Percentiles rank a stretch among this genome's conserved stretches.
Conservation (phyloP, 1,140 invertebrate species). For the Caenorhabditis remanei region DNA sequence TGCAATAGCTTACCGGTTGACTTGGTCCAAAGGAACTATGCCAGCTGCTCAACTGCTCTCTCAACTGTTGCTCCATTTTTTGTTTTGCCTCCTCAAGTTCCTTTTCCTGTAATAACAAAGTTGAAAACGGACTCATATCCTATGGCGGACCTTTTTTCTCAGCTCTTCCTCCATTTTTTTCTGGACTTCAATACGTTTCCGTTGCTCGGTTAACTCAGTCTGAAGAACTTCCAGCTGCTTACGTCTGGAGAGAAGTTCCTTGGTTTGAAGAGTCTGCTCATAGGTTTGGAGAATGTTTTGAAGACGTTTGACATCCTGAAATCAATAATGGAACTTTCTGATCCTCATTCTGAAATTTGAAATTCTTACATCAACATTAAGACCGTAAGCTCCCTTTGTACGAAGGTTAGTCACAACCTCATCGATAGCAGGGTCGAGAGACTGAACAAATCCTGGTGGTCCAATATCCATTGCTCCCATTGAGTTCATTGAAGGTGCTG, state of each 20-base stretch:
- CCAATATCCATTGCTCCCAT: constrained; percentile 4
- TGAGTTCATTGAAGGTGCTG: not conserved
- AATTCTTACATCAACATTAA: constrained; percentile 26
- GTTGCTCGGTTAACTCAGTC: constrained; percentile 58
- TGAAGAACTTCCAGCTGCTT: constrained; percentile 58
- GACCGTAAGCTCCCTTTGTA: constrained; percentile 44
- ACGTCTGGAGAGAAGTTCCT: constrained; percentile 56
- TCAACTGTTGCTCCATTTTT: constrained; percentile 51
- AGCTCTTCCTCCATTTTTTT: constrained; percentile 56
- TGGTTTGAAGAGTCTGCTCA: constrained; percentile 59
- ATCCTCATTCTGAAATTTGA: no score
- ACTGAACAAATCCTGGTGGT: constrained; percentile 45
- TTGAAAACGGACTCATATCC: not conserved
- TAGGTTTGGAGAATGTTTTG: constrained; percentile 58
- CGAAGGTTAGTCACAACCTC: constrained; percentile 56
- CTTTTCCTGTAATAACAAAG: constrained; percentile 22
- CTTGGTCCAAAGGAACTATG: constrained; percentile 27
- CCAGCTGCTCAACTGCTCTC: constrained; percentile 48
- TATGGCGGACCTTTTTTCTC: constrained; percentile 18
- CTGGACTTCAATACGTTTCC: constrained; percentile 45
- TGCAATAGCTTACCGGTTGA: not conserved
- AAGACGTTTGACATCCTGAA: constrained; percentile 55
- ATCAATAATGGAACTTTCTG: not conserved
- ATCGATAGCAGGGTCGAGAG: constrained; percentile 37
- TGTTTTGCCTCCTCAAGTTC: constrained; percentile 35